A percentile compares a stretch with the other conserved stretches of the same genome.
Conservation (phyloP, 2,888 invertebrate genomes). For the Tenthredo notha region DNA sequence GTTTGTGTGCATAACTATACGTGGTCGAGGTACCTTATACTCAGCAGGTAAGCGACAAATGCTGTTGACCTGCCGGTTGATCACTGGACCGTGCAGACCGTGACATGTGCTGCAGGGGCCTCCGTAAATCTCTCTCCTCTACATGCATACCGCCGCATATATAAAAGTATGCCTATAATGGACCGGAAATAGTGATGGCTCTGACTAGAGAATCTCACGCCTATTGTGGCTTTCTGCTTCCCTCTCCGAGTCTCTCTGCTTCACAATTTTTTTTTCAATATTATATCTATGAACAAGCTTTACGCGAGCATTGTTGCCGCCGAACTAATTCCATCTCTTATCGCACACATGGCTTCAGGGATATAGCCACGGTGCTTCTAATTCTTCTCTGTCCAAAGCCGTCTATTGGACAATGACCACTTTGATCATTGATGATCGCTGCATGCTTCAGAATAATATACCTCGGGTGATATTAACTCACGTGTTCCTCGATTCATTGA, state of each 20-base stretch:
- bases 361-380: not conserved
- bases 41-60: conserved; percentile 48
- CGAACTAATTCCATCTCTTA: not conserved
- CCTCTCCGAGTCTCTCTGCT: not conserved
- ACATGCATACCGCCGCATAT: not conserved
- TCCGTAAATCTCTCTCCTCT: conserved; percentile 37
- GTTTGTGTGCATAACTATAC: conserved; percentile 7
- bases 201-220: conserved; percentile 24
- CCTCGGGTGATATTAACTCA: not conserved
- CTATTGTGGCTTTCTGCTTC: not conserved
- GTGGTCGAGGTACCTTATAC: not conserved
- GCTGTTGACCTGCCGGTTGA: conserved; percentile 52
- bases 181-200: conserved; percentile 45
- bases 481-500: conserved; percentile 11
- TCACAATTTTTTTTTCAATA: not conserved
- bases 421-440: not conserved
- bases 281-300: not conserved
- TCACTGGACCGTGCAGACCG: conserved; percentile 49
- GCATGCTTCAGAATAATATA: not conserved
- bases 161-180: conserved; percentile 1
- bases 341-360: not conserved
- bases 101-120: conserved; percentile 37
- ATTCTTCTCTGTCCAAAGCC: not conserved
- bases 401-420: not conserved
- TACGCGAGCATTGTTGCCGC: not conserved